A percentile compares a stretch with the other conserved stretches of the same genome.
phyloP scores from a whole-genome alignment of 2,888 invertebrate species.

The Graphium colonna region DNA sequence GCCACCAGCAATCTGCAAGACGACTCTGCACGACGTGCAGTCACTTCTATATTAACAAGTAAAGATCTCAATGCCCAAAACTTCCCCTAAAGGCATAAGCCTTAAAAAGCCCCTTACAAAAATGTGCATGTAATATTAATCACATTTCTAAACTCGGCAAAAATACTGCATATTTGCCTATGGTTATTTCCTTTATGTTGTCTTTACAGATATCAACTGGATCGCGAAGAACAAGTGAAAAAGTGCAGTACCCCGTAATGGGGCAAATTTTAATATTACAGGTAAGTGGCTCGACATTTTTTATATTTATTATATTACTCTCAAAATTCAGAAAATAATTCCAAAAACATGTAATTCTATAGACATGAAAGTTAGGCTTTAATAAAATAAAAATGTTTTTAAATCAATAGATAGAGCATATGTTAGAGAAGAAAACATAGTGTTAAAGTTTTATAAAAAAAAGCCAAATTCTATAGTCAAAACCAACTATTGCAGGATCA shows the following conservation, averaged over 20 bases:
- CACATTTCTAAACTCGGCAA: too few species aligned
- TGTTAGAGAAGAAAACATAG: too few species aligned
- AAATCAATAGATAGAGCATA: too few species aligned
- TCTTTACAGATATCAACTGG: conserved; percentile 11
- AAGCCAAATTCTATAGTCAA: too few species aligned
- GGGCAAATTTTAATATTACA: conserved; percentile 51
- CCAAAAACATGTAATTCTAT: too few species aligned
- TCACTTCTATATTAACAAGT: conserved; percentile 8
- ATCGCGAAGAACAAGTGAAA: neutral
- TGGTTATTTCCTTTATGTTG: conserved; percentile 1
- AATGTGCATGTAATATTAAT: too few species aligned
- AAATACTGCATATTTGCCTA: too few species aligned
- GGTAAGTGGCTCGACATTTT: conserved; percentile 48
- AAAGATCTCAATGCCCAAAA: neutral
- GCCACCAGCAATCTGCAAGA: neutral
- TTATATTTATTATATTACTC: conserved; percentile 16
- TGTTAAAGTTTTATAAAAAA: too few species aligned
- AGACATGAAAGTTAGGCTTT: too few species aligned
- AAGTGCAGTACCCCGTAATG: conserved; percentile 55
- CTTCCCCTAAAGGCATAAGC: neutral
- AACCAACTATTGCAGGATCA: too few species aligned
- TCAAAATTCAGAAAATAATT: too few species aligned
- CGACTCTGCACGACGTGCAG: neutral
- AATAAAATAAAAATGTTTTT: too few species aligned
- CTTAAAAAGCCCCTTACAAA: neutral